Percentiles rank a stretch among this genome's conserved stretches.
These are phyloP conservation scores for Muricea muricata DNA, from an alignment of 92 coral and sea anemone species.

Conservation along the genomic window DNA sequence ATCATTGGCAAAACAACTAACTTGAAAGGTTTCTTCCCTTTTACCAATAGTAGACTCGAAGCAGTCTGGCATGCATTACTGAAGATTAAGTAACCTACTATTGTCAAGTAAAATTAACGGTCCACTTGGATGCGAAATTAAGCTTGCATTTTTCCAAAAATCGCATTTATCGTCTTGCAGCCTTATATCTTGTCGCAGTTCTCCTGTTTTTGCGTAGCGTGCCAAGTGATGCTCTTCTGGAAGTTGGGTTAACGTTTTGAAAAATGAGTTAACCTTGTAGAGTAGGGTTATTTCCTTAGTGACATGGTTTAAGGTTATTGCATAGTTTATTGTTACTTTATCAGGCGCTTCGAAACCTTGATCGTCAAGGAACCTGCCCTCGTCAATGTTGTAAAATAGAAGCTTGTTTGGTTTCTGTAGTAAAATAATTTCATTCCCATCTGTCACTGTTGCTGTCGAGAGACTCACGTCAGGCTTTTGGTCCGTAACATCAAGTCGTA, in stretches of 20 bases:
- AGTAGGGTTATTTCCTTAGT: background rate
- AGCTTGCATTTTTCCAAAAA: background rate
- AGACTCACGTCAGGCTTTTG: background rate
- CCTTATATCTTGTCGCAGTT: background rate
- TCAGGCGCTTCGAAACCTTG: background rate
- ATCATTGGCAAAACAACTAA: too few relatives aligned
- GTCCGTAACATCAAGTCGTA: background rate
- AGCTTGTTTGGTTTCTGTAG: background rate
- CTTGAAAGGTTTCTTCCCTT: too few relatives aligned
- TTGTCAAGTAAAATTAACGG: background rate
- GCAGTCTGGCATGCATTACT: background rate
- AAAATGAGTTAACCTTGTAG: background rate
- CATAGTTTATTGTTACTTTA: background rate
- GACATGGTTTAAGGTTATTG: background rate
- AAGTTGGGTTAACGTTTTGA: too few relatives aligned
- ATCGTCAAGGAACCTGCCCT: background rate
- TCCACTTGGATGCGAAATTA: slow-evolving; percentile 12
- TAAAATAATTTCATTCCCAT: background rate
- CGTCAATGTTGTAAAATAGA: background rate
- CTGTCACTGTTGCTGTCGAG: background rate
- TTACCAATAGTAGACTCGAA: background rate
- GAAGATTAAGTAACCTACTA: background rate
- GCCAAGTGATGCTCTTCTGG: background rate
- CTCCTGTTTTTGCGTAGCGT: background rate
- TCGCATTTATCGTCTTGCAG: background rate